phyloP scores from a whole-genome alignment of 2,113 vertebrate genomes.

The Motacilla tschutschensis region DNA sequence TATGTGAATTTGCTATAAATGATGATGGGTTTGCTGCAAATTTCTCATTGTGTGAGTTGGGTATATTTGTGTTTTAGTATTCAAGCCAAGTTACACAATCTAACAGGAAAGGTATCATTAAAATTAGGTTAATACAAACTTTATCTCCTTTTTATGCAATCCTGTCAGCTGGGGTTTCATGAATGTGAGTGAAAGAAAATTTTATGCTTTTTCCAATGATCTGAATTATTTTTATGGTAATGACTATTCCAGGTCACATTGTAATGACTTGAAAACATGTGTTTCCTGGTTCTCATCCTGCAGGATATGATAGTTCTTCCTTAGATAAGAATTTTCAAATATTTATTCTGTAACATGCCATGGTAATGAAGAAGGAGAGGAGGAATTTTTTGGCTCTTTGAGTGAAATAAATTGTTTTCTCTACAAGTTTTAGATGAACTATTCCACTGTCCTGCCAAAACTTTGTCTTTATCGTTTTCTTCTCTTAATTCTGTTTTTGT shows the following conservation, averaged over 20 bases:
- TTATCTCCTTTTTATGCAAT: background rate
- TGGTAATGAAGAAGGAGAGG: background rate
- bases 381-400: background rate
- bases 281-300: background rate
- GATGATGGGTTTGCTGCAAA: background rate
- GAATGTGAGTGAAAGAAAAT: background rate
- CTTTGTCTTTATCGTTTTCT: background rate
- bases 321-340: conserved; percentile 13
- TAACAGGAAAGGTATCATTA: background rate
- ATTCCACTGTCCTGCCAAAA: background rate
- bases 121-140: background rate
- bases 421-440: background rate
- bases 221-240: background rate
- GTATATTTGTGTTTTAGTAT: background rate
- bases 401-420: background rate
- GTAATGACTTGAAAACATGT: background rate
- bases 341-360: background rate
- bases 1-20: background rate
- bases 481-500: background rate
- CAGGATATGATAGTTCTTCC: background rate
- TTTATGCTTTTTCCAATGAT: background rate
- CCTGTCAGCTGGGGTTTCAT: background rate
- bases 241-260: background rate
- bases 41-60: background rate
- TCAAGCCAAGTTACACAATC: background rate